Conservation (phyloP, 2,113 vertebrate species). For the Budorcas taxicolor region DNA sequence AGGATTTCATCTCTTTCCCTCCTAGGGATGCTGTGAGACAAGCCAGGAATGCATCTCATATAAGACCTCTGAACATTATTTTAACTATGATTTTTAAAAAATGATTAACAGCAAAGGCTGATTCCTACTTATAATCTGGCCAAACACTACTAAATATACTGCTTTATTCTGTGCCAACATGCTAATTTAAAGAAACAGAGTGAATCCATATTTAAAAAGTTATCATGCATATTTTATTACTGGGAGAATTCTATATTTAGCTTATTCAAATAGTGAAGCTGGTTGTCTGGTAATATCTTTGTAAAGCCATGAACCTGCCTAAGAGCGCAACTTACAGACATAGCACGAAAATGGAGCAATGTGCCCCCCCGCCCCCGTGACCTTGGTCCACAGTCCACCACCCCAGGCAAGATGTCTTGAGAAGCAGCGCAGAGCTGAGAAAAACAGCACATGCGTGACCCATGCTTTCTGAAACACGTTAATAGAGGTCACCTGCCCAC, state of each 20-base stretch:
- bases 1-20: not conserved
- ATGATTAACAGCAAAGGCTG: not conserved
- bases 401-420: not conserved
- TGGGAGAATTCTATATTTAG: not conserved
- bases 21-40: not conserved
- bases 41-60: not conserved
- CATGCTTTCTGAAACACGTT: not conserved
- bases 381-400: not conserved
- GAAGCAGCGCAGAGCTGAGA: not conserved
- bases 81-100: not conserved
- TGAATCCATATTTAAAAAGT: not conserved
- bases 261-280: not conserved
- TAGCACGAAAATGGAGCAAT: not conserved
- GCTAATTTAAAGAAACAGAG: slow-evolving; percentile 3
- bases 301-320: not conserved
- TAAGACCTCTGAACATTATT: not conserved
- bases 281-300: not conserved
- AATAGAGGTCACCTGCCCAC: not conserved
- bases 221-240: not conserved
- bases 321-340: not conserved
- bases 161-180: not conserved
- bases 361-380: too few relatives aligned
- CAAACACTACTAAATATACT: slow-evolving; percentile 12
- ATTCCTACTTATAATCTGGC: not conserved
- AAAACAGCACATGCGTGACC: not conserved